Conservation (phyloP, 2,888 invertebrate genomes). For the Bedellia somnulentella region DNA sequence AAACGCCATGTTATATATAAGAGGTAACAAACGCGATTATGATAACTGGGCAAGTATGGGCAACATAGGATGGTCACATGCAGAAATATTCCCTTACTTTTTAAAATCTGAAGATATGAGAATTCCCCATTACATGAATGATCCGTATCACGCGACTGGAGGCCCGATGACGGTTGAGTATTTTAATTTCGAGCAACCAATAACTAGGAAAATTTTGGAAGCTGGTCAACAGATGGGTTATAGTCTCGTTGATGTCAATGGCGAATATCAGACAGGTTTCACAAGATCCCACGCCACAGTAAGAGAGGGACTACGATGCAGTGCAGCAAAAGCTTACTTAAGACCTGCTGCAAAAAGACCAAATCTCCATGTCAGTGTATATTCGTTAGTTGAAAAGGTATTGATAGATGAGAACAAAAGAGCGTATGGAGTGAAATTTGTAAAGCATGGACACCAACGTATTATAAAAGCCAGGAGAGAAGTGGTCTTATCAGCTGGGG, state of each 20-base stretch:
- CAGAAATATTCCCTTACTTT: slow-evolving; percentile 75
- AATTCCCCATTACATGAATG: slow-evolving; percentile 60
- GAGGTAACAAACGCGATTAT: slow-evolving; percentile 83
- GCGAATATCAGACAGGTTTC: slow-evolving; percentile 77
- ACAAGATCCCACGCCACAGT: slow-evolving; percentile 76
- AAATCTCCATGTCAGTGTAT: slow-evolving; percentile 74
- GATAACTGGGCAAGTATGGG: slow-evolving; percentile 82
- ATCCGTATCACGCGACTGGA: slow-evolving; percentile 68
- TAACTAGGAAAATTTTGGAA: slow-evolving; percentile 68
- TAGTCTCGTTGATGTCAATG: slow-evolving; percentile 72
- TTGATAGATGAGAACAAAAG: slow-evolving; percentile 63
- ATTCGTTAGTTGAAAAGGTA: slow-evolving; percentile 69
- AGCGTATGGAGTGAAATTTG: slow-evolving; percentile 70
- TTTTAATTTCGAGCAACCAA: slow-evolving; percentile 69
- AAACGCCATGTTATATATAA: slow-evolving; percentile 87
- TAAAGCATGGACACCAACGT: slow-evolving; percentile 53
- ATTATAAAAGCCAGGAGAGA: slow-evolving; percentile 70
- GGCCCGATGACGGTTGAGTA: slow-evolving; percentile 76
- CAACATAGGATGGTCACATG: slow-evolving; percentile 76
- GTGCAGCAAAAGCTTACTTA: slow-evolving; percentile 81
- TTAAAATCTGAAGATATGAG: slow-evolving; percentile 78
- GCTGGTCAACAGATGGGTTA: slow-evolving; percentile 74
- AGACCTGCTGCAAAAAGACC: slow-evolving; percentile 65
- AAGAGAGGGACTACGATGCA: slow-evolving; percentile 77
- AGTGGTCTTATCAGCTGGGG: slow-evolving; percentile 83